Conservation (phyloP, 2,113 vertebrate genomes). For the Bos javanicus region DNA sequence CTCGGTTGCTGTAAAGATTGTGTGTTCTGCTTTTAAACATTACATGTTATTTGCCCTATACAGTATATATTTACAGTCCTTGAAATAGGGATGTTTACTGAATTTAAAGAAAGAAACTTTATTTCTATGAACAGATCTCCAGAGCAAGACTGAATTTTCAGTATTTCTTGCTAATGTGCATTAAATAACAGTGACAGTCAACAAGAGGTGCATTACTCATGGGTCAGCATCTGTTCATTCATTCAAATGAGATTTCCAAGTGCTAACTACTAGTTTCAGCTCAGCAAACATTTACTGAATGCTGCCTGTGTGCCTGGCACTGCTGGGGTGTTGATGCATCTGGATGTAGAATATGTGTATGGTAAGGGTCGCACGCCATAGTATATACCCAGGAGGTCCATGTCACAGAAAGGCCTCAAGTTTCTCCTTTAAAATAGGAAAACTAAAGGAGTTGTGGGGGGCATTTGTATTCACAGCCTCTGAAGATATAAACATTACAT, state of each 20-base stretch:
- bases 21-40: background rate
- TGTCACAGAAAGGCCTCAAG: background rate
- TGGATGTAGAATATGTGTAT: background rate
- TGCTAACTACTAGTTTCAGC: background rate
- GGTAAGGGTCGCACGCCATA: background rate
- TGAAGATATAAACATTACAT: background rate
- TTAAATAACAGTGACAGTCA: background rate
- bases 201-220: background rate
- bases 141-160: background rate
- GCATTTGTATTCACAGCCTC: background rate
- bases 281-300: background rate
- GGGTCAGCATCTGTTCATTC: background rate
- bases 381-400: background rate
- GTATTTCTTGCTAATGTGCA: background rate
- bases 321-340: background rate
- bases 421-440: background rate
- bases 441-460: background rate
- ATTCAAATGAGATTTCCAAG: background rate
- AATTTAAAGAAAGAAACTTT: background rate
- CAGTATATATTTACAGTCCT: background rate
- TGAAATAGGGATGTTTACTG: background rate
- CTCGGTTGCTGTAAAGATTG: background rate
- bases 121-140: background rate
- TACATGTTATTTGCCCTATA: background rate
- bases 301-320: background rate